Conservation (phyloP, 1,140 invertebrate species). For the Leucophenga varia region DNA sequence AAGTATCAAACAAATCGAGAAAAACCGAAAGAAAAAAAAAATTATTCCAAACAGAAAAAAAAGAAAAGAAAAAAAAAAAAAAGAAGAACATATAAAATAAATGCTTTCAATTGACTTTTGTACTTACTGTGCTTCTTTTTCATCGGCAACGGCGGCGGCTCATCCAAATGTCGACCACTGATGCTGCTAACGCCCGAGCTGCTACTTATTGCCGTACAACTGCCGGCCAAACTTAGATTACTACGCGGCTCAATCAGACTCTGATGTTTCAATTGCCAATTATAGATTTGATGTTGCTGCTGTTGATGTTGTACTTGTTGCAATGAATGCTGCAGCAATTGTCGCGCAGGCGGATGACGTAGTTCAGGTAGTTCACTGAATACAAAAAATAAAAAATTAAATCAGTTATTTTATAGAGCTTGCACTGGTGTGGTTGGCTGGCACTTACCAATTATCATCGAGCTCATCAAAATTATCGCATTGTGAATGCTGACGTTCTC, state of each 20-base stretch:
- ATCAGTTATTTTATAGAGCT: too few species aligned
- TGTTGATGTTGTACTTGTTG: constrained; percentile 8
- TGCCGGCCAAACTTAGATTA: constrained; percentile 21
- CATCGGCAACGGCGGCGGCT: constrained; percentile 83
- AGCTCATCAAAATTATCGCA: constrained; percentile 70
- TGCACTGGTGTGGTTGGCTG: too few species aligned
- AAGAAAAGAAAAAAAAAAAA: constrained; percentile 16
- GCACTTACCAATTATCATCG: constrained; percentile 54
- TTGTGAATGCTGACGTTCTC: constrained; percentile 68
- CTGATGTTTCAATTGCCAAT: constrained; percentile 39
- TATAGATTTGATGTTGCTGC: constrained; percentile 28
- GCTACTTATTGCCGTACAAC: constrained; percentile 37
- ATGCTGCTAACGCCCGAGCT: constrained; percentile 14
- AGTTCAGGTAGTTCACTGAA: constrained; percentile 36
- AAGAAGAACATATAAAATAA: constrained; percentile 28
- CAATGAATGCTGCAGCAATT: constrained; percentile 20
- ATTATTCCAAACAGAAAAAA: constrained; percentile 23
- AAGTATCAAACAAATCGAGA: too few species aligned
- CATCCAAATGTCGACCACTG: constrained; percentile 57
- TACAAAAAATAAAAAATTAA: neutral
- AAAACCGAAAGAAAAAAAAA: constrained; percentile 18
- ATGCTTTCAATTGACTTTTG: constrained; percentile 21
- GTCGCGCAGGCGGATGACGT: constrained; percentile 30
- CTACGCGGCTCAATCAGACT: constrained; percentile 45
- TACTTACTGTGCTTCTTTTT: constrained; percentile 94